These are phyloP conservation scores for Eupithecia subumbrata DNA, from an alignment of 2,888 invertebrate species.

Conservation along the genomic window DNA sequence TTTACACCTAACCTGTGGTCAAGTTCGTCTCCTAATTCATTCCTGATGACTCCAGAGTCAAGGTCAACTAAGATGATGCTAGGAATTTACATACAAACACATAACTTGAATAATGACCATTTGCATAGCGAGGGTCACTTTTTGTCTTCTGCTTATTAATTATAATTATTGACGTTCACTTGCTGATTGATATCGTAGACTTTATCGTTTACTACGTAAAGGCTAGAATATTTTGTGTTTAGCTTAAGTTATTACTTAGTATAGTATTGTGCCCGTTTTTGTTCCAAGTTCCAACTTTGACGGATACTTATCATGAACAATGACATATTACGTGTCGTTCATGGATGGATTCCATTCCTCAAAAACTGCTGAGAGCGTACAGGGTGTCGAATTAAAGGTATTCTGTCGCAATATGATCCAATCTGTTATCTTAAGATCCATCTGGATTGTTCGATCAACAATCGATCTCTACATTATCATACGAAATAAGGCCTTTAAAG, in stretches of 20 bases:
- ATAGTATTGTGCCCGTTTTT: conserved; percentile 9
- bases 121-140: conserved; percentile 65
- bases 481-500: conserved; percentile 57
- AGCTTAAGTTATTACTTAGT: not conserved
- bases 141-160: conserved; percentile 56
- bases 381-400: conserved; percentile 40
- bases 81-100: conserved; percentile 76
- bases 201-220: not conserved
- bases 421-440: conserved; percentile 69
- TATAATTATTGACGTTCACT: conserved; percentile 14
- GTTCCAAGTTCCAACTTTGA: conserved; percentile 13
- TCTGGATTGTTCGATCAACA: conserved; percentile 55
- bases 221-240: conserved; percentile 12
- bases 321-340: conserved; percentile 13
- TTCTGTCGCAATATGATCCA: conserved; percentile 63
- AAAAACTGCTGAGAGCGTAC: conserved; percentile 7
- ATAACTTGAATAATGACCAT: conserved; percentile 69
- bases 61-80: conserved; percentile 54
- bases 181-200: not conserved
- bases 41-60: conserved; percentile 67
- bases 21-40: conserved; percentile 78
- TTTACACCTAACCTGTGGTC: conserved; percentile 71
- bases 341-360: conserved; percentile 8
- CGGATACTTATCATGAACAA: conserved; percentile 13
- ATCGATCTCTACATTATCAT: conserved; percentile 63